Evolutionary conservation across 2,113 vertebrate species (phyloP).

Genomic region (Anolis carolinensis): DNA sequence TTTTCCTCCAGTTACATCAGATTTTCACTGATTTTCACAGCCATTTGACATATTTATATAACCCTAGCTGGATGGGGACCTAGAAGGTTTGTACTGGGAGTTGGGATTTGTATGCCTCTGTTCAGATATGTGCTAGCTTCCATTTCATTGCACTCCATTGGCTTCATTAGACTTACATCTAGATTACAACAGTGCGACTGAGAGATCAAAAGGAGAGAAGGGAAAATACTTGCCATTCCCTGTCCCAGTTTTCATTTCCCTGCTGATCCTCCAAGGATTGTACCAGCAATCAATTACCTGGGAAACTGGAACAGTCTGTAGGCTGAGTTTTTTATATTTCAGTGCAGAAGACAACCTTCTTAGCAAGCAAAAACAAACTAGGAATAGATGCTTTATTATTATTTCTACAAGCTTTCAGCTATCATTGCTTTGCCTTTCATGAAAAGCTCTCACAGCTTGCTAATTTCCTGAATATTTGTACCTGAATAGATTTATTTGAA

Average conservation of each 20-base stretch:
- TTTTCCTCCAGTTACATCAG: conserved; percentile 45
- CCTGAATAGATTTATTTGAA: conserved; percentile 43
- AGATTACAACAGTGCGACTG: accelerated
- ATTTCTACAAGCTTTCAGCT: conserved; percentile 55
- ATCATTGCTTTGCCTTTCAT: conserved; percentile 51
- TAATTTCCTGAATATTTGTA: conserved; percentile 38
- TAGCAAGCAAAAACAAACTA: conserved; percentile 19
- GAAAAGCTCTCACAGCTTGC: conserved; percentile 37
- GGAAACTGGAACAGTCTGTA: conserved; percentile 43
- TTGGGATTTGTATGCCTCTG: conserved; percentile 25
- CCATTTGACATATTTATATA: conserved; percentile 30
- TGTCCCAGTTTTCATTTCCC: conserved; percentile 30
- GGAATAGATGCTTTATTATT: conserved; percentile 50
- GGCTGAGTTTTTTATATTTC: conserved; percentile 43
- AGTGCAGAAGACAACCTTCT: neutral
- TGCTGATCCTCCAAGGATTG: conserved; percentile 31
- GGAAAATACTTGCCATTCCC: conserved; percentile 1
- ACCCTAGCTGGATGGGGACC: neutral
- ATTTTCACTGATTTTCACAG: conserved; percentile 28
- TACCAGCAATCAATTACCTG: conserved; percentile 52
- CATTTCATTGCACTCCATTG: neutral
- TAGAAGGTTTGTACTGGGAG: neutral
- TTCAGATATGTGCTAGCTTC: neutral
- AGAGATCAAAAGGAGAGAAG: conserved; percentile 17
- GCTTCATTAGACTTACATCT: conserved; percentile 1